Evolutionary conservation across 2,888 invertebrate species (phyloP).

Genomic region (Synanthedon formicaeformis): DNA sequence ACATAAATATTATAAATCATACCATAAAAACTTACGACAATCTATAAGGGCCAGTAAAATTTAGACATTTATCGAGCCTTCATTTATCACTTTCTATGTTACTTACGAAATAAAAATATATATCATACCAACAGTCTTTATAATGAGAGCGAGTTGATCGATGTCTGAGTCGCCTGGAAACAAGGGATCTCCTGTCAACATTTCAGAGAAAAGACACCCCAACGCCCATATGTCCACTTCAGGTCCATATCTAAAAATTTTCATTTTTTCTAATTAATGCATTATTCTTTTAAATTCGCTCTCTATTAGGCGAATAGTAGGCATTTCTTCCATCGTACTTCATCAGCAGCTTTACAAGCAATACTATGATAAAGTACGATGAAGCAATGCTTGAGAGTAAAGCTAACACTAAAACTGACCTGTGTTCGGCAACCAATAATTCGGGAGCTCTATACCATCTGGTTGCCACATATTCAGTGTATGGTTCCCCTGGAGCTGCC

Average conservation of each 20-base stretch:
- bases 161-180: constrained; percentile 93
- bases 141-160: constrained; percentile 87
- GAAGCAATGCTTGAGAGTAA: too few species aligned
- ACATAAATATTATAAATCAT: too few species aligned
- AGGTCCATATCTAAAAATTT: constrained; percentile 66
- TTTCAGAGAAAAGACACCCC: constrained; percentile 86
- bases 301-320: too few species aligned
- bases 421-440: constrained; percentile 83
- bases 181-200: constrained; percentile 87
- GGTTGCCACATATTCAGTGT: constrained; percentile 92
- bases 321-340: too few species aligned
- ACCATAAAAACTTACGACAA: too few species aligned
- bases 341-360: too few species aligned
- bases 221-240: constrained; percentile 90
- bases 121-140: constrained; percentile 78
- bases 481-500: constrained; percentile 79
- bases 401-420: constrained; percentile 38
- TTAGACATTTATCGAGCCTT: too few species aligned
- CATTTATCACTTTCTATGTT: too few species aligned
- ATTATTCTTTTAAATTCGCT: too few species aligned
- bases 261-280: too few species aligned
- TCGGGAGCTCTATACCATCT: constrained; percentile 92
- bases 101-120: constrained; percentile 1
- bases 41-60: too few species aligned
- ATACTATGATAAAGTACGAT: too few species aligned